A percentile compares a stretch with the other conserved stretches of the same genome.
Evolutionary conservation across 2,797 vertebrate genomes (phyloP).

Genomic region (Sebastiscus tertius): DNA sequence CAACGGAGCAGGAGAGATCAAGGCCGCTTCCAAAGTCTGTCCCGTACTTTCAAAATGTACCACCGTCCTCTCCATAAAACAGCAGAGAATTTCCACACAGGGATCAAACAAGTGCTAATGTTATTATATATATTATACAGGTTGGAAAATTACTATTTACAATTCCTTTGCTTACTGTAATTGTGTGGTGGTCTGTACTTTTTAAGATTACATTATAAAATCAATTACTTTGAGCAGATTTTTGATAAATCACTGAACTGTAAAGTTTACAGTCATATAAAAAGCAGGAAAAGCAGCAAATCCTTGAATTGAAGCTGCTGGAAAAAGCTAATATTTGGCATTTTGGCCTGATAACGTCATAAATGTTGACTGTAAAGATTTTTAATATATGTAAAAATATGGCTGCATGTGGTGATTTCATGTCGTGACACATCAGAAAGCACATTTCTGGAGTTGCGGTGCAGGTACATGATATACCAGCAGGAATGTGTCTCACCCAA

Average conservation of each 20-base stretch:
- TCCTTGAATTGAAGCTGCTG: background rate
- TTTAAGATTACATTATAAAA: background rate
- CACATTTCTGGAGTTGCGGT: conserved; percentile 6
- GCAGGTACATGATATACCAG: background rate
- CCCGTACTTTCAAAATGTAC: too few relatives aligned
- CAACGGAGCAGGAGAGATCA: background rate
- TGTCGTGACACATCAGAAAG: conserved; percentile 2
- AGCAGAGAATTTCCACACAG: background rate
- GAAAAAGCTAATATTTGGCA: background rate
- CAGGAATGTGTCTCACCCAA: conserved; percentile 16
- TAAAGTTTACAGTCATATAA: too few relatives aligned
- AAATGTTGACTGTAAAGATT: background rate
- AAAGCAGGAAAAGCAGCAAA: too few relatives aligned
- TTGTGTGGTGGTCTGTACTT: background rate
- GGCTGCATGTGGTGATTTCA: background rate
- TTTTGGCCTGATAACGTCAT: background rate
- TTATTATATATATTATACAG: too few relatives aligned
- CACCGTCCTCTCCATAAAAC: background rate
- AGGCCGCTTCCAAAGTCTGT: background rate
- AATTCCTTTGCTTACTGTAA: too few relatives aligned
- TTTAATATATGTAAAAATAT: background rate
- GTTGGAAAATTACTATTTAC: too few relatives aligned
- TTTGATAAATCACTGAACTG: too few relatives aligned
- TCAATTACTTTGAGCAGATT: background rate
- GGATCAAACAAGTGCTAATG: background rate